A percentile compares a stretch with the other conserved stretches of the same genome.
phyloP scores from a whole-genome alignment of 2,888 invertebrate genomes.

The Ypsolopha sequella region DNA sequence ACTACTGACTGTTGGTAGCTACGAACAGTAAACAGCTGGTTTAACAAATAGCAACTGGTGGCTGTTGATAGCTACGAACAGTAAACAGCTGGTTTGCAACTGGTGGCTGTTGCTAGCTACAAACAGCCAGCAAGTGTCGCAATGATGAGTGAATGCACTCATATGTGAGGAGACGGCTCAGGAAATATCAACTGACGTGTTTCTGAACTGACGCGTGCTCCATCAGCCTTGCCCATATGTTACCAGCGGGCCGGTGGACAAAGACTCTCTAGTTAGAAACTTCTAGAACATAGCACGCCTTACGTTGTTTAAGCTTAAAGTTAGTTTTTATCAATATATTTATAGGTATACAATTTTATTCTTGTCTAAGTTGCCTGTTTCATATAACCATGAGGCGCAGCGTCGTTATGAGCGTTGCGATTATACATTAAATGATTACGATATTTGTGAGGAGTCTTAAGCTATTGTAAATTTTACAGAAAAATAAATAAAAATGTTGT shows the following conservation, averaged over 20 bases:
- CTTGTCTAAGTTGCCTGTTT: slow-evolving; percentile 58
- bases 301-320: slow-evolving; percentile 53
- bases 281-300: slow-evolving; percentile 45
- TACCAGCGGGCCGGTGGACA: slow-evolving; percentile 42
- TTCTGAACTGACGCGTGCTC: slow-evolving; percentile 26
- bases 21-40: no score
- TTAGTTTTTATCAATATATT: slow-evolving; percentile 39
- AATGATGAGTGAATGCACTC: no score
- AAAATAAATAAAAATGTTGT: slow-evolving; percentile 68
- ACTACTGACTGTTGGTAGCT: no score
- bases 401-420: slow-evolving; percentile 41
- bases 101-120: no score
- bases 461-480: slow-evolving; percentile 72
- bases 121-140: no score
- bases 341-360: slow-evolving; percentile 16
- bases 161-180: no score
- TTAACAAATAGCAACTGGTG: no score
- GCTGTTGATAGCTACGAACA: no score
- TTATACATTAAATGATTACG: slow-evolving; percentile 36
- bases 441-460: slow-evolving; percentile 69
- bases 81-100: no score
- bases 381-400: slow-evolving; percentile 27
- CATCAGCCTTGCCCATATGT: slow-evolving; percentile 53
- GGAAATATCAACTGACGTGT: slow-evolving; percentile 5
- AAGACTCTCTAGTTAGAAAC: slow-evolving; percentile 56